Evolutionary conservation across 2,113 vertebrate genomes (phyloP), one percentile per base, ranked within the genome.

Genomic region (Petromus typicus): DNA sequence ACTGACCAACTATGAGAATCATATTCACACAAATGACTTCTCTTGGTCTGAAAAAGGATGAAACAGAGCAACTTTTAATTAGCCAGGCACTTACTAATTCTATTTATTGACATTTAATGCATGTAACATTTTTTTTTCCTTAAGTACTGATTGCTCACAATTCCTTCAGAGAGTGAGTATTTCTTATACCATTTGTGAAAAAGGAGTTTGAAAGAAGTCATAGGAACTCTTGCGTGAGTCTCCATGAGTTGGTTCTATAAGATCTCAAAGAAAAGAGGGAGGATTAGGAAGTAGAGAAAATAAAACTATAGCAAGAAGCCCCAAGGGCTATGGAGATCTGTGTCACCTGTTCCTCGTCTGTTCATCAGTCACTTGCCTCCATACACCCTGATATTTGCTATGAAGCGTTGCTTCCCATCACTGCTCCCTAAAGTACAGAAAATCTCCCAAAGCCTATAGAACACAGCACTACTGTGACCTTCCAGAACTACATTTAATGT

Each of bases 71-170:
- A 59, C n/a, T 67, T 89, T 91, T 82, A 67, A 66, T 51, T 40
- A 80, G 45, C 18, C 75, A 83, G 11, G 1, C 48, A 83, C 54
- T 71, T 56, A 83, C 51, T 51, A 89, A 86, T 82, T 59, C 23
- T 37, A 67, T 9, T 87, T 67, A 92, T 25, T 93, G 82, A 88
- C 48, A 86, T 37, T 90, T 84, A 76, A 57, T 87, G 86, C 30
- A 37, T 12, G 13, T 1, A 57, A 86, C 51, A 9, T 83, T 93
- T 83, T 13, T 23, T 82, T 92, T 97, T 64, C n/a, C 93, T 89
- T 71, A 75, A 61, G 63, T 93, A 75, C 9, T 40, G 57, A 80
- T 64, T 48, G 45, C 57, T 79, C 71, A 63, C 37, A 80, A 43
- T 91, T 83, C 76, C 59, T 80, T 51, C 32, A 34, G 7, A 14